Evolutionary conservation across 2,797 vertebrate species (phyloP).

Genomic region (Lateolabrax maculatus): DNA sequence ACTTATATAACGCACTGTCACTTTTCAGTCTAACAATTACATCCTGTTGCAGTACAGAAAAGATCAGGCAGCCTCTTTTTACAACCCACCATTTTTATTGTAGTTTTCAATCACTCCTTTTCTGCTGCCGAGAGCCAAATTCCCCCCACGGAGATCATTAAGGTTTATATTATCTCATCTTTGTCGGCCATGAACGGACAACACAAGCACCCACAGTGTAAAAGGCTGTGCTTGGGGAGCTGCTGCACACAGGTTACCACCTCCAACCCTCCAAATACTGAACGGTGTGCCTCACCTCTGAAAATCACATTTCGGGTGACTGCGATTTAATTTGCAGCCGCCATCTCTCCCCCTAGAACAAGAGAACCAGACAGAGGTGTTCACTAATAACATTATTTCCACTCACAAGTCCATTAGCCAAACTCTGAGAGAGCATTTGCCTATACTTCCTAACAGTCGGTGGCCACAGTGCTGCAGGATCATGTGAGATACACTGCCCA

Average conservation of each 20-base stretch:
- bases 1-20: not conserved
- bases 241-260: constrained; percentile 34
- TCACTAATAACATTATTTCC: constrained; percentile 28
- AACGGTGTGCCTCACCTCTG: constrained; percentile 42
- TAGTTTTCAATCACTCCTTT: not conserved
- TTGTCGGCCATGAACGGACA: constrained; percentile 21
- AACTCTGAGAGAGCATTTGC: constrained; percentile 22
- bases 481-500: too few relatives aligned
- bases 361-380: constrained; percentile 21
- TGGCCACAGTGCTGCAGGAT: too few relatives aligned
- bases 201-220: not conserved
- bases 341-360: constrained; percentile 17
- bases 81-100: constrained; percentile 1
- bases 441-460: too few relatives aligned
- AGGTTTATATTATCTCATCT: constrained; percentile 19
- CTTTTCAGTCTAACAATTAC: not conserved
- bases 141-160: constrained; percentile 14
- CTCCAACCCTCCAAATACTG: constrained; percentile 67
- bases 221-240: constrained; percentile 31
- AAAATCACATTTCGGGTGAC: constrained; percentile 45
- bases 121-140: not conserved
- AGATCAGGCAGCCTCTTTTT: not conserved
- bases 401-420: constrained; percentile 35
- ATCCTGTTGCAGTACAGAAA: not conserved
- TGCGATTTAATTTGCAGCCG: constrained; percentile 23